Evolutionary conservation across 2,797 vertebrate species (phyloP), one percentile per base, ranked within the genome.

Genomic region (Poecile montanus): DNA sequence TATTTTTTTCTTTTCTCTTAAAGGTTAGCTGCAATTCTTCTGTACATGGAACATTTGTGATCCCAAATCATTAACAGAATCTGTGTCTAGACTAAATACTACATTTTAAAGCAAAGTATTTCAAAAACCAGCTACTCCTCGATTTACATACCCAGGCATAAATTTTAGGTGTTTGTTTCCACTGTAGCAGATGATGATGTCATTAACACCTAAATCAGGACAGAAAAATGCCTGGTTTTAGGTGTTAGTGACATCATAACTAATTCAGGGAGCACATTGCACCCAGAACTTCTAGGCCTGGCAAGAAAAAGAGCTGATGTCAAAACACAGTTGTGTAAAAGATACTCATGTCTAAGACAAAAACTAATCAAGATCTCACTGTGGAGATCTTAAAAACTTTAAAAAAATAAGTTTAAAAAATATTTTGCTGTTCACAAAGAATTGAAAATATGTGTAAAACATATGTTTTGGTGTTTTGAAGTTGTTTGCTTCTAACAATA

Each of bases 151-250:
- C 9, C 26, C 61, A 67, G 74, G 48, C 70, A 88, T 86, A 85
- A 65, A 89, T 92, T 80, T 94, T 81, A 92, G 87, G 54, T 30
- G 47, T 75, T 94, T 93, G 53, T 86, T 96, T 93, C 85, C 45
- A 67, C 86, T 91, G 53, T 42, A 89, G 71, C 36, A 91, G 45
- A 86, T 91, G 66, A 88, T 96, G 89, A 96, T 86, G 83, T 96
- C 91, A 95, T 78, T 95, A 76, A 78, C 93, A 91, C 92, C 82
- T 95, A 92, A 93, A 95, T 74, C 87, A 92, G 47, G 58, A 83
- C 76, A 95, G 70, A 92, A 95, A 83, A 95, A 91, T 78, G 66
- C 45, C 85, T 63, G 2, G 22, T 66, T 95, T 92, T 68, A 88
- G 54, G 89, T 94, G 94, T 83, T 84, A 72, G 87, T 95, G 91